Percentiles rank a stretch among this genome's conserved stretches.
Evolutionary conservation across 2,797 vertebrate species (phyloP).

Genomic region (Enteromius paludinosus): DNA sequence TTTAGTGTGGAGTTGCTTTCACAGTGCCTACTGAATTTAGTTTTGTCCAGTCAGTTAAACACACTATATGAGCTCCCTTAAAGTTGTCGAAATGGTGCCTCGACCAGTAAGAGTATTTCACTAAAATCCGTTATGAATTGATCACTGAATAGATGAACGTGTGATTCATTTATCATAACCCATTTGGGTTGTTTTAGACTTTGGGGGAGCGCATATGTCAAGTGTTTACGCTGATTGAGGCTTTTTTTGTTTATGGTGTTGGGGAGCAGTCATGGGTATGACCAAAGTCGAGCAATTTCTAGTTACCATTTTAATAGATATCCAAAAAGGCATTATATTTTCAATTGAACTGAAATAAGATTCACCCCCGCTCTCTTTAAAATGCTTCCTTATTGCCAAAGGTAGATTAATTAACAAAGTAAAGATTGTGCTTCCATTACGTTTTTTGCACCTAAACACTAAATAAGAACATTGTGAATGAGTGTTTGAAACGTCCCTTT

Average conservation of each 20-base stretch:
- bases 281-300: conserved; percentile 23
- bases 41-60: conserved; percentile 37
- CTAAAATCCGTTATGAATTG: conserved; percentile 23
- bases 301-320: conserved; percentile 25
- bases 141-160: not conserved
- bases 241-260: not conserved
- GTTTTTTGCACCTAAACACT: conserved; percentile 41
- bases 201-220: not conserved
- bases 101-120: conserved; percentile 42
- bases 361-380: conserved; percentile 6
- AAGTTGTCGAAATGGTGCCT: conserved; percentile 50
- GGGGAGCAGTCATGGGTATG: conserved; percentile 40
- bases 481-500: conserved; percentile 54
- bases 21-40: conserved; percentile 54
- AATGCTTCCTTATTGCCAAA: conserved; percentile 66
- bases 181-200: not conserved
- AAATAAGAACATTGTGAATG: conserved; percentile 50
- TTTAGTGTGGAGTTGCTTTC: conserved; percentile 53
- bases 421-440: conserved; percentile 60
- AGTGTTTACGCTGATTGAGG: not conserved
- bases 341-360: conserved; percentile 8
- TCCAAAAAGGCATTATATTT: conserved; percentile 5
- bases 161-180: not conserved
- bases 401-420: conserved; percentile 52
- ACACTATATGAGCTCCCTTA: conserved; percentile 3